Conservation (phyloP, 2,113 vertebrate genomes). For the Corynorhinus townsendii region DNA sequence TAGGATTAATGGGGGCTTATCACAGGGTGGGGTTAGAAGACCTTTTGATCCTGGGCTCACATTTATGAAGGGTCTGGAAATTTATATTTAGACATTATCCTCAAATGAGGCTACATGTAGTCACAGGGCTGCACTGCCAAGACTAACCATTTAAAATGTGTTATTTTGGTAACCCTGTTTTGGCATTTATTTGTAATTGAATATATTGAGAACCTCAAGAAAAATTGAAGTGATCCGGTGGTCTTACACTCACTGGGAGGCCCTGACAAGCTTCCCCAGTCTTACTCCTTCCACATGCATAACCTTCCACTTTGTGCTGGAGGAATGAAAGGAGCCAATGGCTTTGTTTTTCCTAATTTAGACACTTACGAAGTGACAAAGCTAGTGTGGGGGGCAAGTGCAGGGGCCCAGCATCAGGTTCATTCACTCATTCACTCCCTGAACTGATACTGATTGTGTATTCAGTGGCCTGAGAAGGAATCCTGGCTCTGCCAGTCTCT, state of each 20-base stretch:
- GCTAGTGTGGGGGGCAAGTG: not conserved
- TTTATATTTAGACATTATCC: slow-evolving; percentile 25
- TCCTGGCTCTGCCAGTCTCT: not conserved
- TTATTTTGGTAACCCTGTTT: slow-evolving; percentile 8
- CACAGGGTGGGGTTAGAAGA: not conserved
- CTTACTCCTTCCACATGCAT: not conserved
- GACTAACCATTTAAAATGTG: not conserved
- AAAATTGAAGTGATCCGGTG: not conserved
- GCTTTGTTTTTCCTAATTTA: not conserved
- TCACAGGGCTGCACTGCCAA: not conserved
- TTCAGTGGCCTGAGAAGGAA: not conserved
- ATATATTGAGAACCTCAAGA: not conserved
- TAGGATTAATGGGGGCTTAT: not conserved
- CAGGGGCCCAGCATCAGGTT: not conserved
- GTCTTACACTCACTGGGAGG: not conserved
- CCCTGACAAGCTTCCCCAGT: not conserved
- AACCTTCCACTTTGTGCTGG: not conserved
- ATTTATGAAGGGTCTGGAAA: slow-evolving; percentile 5
- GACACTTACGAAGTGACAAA: not conserved
- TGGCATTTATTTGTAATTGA: not conserved
- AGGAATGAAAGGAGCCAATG: not conserved
- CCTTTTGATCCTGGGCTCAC: not conserved
- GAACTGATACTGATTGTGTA: not conserved
- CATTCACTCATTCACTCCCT: not conserved
- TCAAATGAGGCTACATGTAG: not conserved